These are phyloP conservation scores for Aurelia aurita complex sp. Pacific DNA, from an alignment of 30 jellyfish, hydroid and myxozoan genomes.

Conservation along the genomic window DNA sequence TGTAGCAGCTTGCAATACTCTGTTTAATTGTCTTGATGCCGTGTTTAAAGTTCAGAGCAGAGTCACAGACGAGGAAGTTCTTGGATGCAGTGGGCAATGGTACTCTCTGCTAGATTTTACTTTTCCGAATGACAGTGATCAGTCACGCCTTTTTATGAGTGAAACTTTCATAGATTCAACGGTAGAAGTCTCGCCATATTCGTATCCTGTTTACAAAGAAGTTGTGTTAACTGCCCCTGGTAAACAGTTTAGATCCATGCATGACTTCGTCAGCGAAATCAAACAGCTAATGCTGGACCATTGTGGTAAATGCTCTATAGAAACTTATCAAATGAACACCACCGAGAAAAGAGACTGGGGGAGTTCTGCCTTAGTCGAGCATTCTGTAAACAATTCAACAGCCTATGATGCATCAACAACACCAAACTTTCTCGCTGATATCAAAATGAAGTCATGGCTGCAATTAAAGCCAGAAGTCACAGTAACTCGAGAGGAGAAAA, in stretches of 20 bases:
- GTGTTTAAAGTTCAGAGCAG: too few species aligned
- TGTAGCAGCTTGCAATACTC: neutral
- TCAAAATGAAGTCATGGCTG: constrained; percentile 37
- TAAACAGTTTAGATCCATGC: neutral
- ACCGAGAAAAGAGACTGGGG: neutral
- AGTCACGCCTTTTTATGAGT: neutral
- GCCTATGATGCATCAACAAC: neutral
- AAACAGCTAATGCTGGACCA: neutral
- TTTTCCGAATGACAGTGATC: neutral
- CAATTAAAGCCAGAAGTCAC: constrained; percentile 36
- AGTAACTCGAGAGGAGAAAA: constrained; percentile 18
- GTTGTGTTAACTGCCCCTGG: constrained; percentile 2
- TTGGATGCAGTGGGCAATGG: neutral
- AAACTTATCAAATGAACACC: neutral
- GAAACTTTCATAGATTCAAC: constrained; percentile 40
- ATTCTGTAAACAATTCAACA: neutral
- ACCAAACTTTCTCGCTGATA: constrained; percentile 37
- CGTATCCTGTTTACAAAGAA: constrained; percentile 43
- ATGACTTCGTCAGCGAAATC: constrained; percentile 2
- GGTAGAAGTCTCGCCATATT: constrained; percentile 33
- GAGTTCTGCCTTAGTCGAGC: neutral
- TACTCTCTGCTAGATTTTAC: neutral
- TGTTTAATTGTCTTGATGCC: neutral
- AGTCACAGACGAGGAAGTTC: too few species aligned
- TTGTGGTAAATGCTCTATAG: neutral